Conservation (phyloP, 2,797 vertebrate genomes). For the Cephalopachus bancanus region DNA sequence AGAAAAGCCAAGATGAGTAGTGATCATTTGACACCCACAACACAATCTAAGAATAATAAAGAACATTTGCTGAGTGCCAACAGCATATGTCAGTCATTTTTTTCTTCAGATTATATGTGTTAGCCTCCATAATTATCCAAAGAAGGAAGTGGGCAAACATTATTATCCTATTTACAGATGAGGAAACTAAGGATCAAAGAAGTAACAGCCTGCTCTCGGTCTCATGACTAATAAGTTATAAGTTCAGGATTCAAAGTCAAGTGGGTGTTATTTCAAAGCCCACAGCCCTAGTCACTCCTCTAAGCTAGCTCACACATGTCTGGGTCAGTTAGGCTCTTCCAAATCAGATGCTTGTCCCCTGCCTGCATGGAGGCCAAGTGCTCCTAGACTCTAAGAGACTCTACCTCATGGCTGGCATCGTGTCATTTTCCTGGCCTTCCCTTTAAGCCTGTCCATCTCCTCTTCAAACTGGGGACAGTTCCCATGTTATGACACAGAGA, state of each 20-base stretch:
- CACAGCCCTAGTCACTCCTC: neutral
- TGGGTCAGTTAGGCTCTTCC: neutral
- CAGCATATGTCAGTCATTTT: neutral
- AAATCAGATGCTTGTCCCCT: neutral
- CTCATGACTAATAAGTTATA: neutral
- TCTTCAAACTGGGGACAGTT: neutral
- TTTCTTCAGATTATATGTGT: constrained; percentile 12
- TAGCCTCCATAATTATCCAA: neutral
- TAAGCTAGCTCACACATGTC: neutral
- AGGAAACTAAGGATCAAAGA: constrained; percentile 29
- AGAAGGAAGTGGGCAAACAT: constrained; percentile 19
- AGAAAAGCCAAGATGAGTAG: neutral
- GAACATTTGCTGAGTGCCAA: neutral
- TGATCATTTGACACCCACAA: neutral
- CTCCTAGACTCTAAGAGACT: neutral
- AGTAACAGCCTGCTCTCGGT: neutral
- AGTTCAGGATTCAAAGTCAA: constrained; percentile 33
- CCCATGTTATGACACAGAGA: neutral
- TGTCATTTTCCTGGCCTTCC: neutral
- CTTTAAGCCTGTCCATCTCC: neutral
- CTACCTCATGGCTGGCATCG: neutral
- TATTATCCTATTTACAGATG: neutral
- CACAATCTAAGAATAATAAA: neutral
- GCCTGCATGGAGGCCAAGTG: neutral
- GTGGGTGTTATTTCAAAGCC: neutral